Evolutionary conservation across 1,140 invertebrate species (phyloP).

Genomic region (Ips typographus): DNA sequence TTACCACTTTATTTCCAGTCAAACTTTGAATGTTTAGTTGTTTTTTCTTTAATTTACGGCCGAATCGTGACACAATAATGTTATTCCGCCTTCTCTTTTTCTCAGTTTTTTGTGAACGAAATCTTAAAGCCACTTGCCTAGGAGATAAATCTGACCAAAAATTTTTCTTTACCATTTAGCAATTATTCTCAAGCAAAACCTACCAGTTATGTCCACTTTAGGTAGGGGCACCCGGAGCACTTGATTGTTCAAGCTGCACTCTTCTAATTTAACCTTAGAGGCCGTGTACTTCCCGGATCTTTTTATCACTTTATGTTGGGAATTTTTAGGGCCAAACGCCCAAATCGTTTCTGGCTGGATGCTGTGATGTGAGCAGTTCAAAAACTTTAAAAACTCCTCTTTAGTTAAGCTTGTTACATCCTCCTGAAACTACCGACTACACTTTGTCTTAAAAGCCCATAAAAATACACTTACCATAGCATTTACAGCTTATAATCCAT

Average conservation of each 20-base stretch:
- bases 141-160: slow-evolving; percentile 12
- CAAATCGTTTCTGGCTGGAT: slow-evolving; percentile 6
- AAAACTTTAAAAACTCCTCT: slow-evolving; percentile 34
- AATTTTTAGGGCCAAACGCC: slow-evolving; percentile 18
- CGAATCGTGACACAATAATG: slow-evolving; percentile 21
- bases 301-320: slow-evolving; percentile 15
- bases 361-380: slow-evolving; percentile 26
- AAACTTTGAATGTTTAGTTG: slow-evolving; percentile 12
- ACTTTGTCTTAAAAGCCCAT: too few relatives aligned
- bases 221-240: slow-evolving; percentile 28
- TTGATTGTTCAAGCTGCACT: slow-evolving; percentile 28
- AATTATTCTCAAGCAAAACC: too few relatives aligned
- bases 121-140: slow-evolving; percentile 22
- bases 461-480: too few relatives aligned
- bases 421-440: too few relatives aligned
- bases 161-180: neutral
- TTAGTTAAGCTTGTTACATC: slow-evolving; percentile 31
- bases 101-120: slow-evolving; percentile 20
- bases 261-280: slow-evolving; percentile 14
- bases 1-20: neutral
- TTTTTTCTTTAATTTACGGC: slow-evolving; percentile 25
- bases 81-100: slow-evolving; percentile 27
- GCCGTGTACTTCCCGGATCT: slow-evolving; percentile 19
- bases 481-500: too few relatives aligned
- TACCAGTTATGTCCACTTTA: slow-evolving; percentile 28